Evolutionary conservation across 1,140 invertebrate genomes (phyloP).

Genomic region (Theocolax elegans): DNA sequence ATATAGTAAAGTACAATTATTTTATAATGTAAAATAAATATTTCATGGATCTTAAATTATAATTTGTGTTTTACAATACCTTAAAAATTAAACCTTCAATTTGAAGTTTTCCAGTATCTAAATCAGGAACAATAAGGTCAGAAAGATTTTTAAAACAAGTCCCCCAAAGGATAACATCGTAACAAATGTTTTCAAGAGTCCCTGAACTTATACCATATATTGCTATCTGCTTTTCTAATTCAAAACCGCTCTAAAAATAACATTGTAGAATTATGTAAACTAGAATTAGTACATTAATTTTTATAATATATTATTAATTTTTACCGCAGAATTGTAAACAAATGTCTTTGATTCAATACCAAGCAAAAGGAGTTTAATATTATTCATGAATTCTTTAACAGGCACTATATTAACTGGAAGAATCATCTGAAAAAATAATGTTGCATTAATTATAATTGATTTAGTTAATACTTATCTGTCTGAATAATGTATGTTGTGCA

Average conservation of each 20-base stretch:
- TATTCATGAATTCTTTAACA: constrained; percentile 55
- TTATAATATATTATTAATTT: constrained; percentile 20
- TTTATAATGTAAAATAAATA: not conserved
- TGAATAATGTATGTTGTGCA: no score
- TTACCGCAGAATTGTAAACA: constrained; percentile 50
- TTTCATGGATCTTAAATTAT: not conserved
- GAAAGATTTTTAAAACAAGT: constrained; percentile 58
- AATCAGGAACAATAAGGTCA: constrained; percentile 46
- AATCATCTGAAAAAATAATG: no score
- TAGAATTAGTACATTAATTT: constrained; percentile 4
- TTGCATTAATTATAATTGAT: no score
- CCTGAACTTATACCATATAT: constrained; percentile 53
- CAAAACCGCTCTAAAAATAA: constrained; percentile 52
- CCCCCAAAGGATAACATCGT: constrained; percentile 57
- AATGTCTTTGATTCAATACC: constrained; percentile 68
- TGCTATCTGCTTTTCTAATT: constrained; percentile 50
- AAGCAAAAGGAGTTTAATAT: constrained; percentile 61
- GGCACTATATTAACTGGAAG: constrained; percentile 48
- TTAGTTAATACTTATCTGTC: no score
- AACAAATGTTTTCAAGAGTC: constrained; percentile 51
- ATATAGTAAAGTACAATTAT: not conserved
- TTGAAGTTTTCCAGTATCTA: constrained; percentile 47
- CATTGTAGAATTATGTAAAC: not conserved
- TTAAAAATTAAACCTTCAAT: constrained; percentile 62
- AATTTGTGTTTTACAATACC: constrained; percentile 39